phyloP scores from a whole-genome alignment of 2,888 invertebrate genomes.

The Xestia c-nigrum region DNA sequence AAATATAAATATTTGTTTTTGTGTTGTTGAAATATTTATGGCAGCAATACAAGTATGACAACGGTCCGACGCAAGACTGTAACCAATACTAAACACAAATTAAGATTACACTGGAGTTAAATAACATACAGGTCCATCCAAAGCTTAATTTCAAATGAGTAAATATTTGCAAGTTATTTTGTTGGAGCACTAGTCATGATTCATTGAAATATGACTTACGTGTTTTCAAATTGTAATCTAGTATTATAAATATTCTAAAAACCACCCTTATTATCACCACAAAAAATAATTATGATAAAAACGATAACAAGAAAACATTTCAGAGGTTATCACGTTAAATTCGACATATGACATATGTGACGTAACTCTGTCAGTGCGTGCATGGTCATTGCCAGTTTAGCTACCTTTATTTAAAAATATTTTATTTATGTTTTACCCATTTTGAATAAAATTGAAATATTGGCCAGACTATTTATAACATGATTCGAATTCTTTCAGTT shows the following conservation, averaged over 20 bases:
- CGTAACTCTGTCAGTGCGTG: slow-evolving; percentile 50
- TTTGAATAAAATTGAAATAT: neutral
- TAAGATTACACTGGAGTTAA: slow-evolving; percentile 31
- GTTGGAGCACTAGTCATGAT: slow-evolving; percentile 1
- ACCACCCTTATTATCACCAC: slow-evolving; percentile 50
- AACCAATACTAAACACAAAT: slow-evolving; percentile 24
- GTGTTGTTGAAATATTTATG: slow-evolving; percentile 8
- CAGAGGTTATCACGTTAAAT: slow-evolving; percentile 76
- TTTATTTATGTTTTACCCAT: neutral
- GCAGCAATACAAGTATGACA: neutral
- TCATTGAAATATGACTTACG: slow-evolving; percentile 56
- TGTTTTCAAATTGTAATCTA: slow-evolving; percentile 34
- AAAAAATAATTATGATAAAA: slow-evolving; percentile 58
- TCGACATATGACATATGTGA: slow-evolving; percentile 59
- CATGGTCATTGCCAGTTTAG: slow-evolving; percentile 38
- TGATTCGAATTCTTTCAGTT: neutral
- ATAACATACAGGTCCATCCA: slow-evolving; percentile 32
- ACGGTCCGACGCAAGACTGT: neutral
- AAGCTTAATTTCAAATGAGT: slow-evolving; percentile 39
- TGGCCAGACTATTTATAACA: neutral
- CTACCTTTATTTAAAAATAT: neutral
- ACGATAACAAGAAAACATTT: slow-evolving; percentile 71
- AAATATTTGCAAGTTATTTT: slow-evolving; percentile 25
- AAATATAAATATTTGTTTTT: slow-evolving; percentile 25
- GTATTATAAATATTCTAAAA: slow-evolving; percentile 50